These are phyloP conservation scores for Alauda arvensis DNA, from an alignment of 2,797 vertebrate genomes.

Conservation along the genomic window DNA sequence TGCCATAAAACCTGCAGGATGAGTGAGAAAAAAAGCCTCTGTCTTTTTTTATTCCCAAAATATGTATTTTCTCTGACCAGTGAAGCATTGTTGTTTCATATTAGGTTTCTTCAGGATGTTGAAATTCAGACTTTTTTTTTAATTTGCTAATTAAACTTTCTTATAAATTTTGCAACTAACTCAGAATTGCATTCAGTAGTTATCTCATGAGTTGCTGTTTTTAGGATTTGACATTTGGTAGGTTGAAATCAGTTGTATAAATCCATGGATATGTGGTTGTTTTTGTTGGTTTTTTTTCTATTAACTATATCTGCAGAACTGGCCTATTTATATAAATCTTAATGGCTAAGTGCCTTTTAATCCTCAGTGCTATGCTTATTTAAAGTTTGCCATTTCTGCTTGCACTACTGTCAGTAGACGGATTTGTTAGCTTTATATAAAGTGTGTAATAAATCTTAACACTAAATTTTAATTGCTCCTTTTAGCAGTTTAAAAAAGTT, in stretches of 20 bases:
- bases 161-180: neutral
- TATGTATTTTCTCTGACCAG: neutral
- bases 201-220: neutral
- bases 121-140: neutral
- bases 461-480: neutral
- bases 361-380: neutral
- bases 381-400: neutral
- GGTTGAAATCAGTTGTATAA: neutral
- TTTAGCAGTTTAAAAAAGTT: neutral
- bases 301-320: neutral
- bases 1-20: neutral
- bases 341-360: conserved; percentile 4
- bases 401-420: neutral
- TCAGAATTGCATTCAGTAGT: neutral
- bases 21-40: neutral
- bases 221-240: neutral
- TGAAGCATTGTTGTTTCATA: neutral
- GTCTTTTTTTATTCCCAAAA: neutral
- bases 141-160: neutral
- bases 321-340: neutral
- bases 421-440: neutral
- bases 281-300: neutral
- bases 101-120: neutral
- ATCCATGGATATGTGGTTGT: neutral
- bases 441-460: neutral